phyloP scores from a whole-genome alignment of 1,140 invertebrate species.

The Drosophila santomea region DNA sequence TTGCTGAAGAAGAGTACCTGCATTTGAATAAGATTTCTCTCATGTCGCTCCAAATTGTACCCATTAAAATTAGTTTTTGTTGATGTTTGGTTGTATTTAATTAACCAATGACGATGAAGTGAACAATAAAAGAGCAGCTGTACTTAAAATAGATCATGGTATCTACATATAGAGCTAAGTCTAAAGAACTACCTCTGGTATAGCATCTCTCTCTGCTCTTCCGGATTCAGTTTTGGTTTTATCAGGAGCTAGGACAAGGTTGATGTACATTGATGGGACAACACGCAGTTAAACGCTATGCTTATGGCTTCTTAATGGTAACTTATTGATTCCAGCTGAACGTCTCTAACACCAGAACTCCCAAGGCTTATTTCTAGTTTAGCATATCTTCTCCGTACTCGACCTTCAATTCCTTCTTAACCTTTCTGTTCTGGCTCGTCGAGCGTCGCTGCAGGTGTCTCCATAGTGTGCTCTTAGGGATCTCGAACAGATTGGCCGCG shows the following conservation, averaged over 20 bases:
- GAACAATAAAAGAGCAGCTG: slow-evolving; percentile 7
- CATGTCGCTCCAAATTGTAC: neutral
- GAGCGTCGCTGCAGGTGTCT: slow-evolving; percentile 85
- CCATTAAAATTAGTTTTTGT: neutral
- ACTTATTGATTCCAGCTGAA: slow-evolving; percentile 1
- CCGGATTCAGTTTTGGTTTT: neutral
- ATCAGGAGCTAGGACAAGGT: neutral
- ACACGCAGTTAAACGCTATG: neutral
- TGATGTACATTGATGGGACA: slow-evolving; percentile 4
- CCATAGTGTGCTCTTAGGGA: slow-evolving; percentile 88
- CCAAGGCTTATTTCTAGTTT: slow-evolving; percentile 26
- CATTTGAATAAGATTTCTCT: neutral
- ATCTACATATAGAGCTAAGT: slow-evolving; percentile 19
- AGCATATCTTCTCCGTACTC: slow-evolving; percentile 62
- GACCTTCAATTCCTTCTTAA: slow-evolving; percentile 62
- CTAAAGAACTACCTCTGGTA: slow-evolving; percentile 12
- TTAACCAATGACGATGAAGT: slow-evolving; percentile 8
- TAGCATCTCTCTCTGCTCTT: slow-evolving; percentile 10
- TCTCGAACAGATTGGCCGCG: slow-evolving; percentile 86
- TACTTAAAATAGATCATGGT: slow-evolving; percentile 8
- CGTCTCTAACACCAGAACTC: neutral
- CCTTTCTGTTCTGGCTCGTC: slow-evolving; percentile 53
- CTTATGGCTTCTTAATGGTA: slow-evolving; percentile 19
- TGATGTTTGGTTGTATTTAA: slow-evolving; percentile 16
- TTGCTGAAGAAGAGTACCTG: neutral